Percentiles rank a stretch among this genome's conserved stretches.
phyloP scores from a whole-genome alignment of 2,888 invertebrate genomes.

The Heteromurus nitidus region DNA sequence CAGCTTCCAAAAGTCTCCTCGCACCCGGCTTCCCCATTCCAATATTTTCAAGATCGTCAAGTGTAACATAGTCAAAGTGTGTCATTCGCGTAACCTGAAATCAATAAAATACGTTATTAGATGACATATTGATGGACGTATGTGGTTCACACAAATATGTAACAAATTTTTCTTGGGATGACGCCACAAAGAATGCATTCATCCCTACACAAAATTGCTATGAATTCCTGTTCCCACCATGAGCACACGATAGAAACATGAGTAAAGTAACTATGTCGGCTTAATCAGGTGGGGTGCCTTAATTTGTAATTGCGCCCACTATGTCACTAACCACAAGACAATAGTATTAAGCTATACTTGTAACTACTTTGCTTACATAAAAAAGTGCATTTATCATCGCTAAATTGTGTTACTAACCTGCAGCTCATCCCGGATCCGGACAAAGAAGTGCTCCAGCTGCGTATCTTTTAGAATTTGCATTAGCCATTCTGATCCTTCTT shows the following conservation, averaged over 20 bases:
- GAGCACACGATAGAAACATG: constrained; percentile 39
- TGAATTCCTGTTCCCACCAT: constrained; percentile 46
- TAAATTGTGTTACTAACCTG: constrained; percentile 81
- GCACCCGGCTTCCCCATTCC: constrained; percentile 96
- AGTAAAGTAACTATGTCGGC: constrained; percentile 27
- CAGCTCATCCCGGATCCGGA: constrained; percentile 91
- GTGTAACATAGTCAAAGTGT: constrained; percentile 98
- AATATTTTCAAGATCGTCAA: constrained; percentile 94
- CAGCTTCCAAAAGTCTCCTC: constrained; percentile 91
- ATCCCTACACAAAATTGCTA: constrained; percentile 55
- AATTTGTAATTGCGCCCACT: too few species aligned
- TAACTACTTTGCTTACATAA: neutral
- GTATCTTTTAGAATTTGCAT: constrained; percentile 91
- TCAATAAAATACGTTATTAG: too few species aligned
- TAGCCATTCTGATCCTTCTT: constrained; percentile 85
- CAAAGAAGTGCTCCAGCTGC: constrained; percentile 92
- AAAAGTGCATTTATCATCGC: neutral
- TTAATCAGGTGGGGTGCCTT: constrained; percentile 47
- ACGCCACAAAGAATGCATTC: constrained; percentile 7
- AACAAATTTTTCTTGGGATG: constrained; percentile 55
- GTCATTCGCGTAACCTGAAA: constrained; percentile 89
- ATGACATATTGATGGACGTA: too few species aligned
- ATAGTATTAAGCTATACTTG: too few species aligned
- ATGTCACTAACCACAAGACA: too few species aligned
- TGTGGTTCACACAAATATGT: constrained; percentile 32